Base-by-base conservation (phyloP, 2,797 vertebrate genomes). In the Tympanoctomys barrerae region DNA sequence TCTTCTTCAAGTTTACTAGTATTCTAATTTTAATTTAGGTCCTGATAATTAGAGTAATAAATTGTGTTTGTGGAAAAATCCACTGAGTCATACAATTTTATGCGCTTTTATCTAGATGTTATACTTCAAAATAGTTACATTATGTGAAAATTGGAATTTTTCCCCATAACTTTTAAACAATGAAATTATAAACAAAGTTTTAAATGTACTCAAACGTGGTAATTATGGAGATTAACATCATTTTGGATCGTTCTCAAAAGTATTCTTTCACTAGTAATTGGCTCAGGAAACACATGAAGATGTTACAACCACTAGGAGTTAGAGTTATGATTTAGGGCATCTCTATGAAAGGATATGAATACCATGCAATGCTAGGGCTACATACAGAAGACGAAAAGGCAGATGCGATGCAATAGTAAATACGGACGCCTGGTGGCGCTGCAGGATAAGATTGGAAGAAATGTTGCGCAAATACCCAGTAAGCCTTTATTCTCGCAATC, bases 381-480 rank as follows among this genome's bases (percentile, higher is more conserved):
- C 7, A 68, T 82, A 73, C 78, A 26, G 22, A 19, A 13, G 73
- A 73, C 39, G 28, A 93, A 93, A 88, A 19, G 21, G 10, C 39
- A 96, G 93, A 94, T 21, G 79, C 11, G 2, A 22, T 96, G 93
- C 83, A 92, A 89, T 97, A 91, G 87, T 91, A 84, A 96, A 52
- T 91, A 66, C 42, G 59, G 73, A 96, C 97, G 46, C 96, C 68
- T 97, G 97, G 97, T 97, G 97, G 97, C 89, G 96, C 95, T 97
- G 91, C 93, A 96, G 94, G 78, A 81, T 96, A 96, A 49, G 77
- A 49, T 1, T 90, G 42, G 90, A 77, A 91, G 26, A 39, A 61
- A 2, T 24, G 7, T 59, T 75, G n/a, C 22, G 61, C 39, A 36
- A 12, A 8, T 90, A 16, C 33, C 54, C 2, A 0, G 7, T 24